Conservation (phyloP, 2,797 vertebrate species). For the Dryobates pubescens region DNA sequence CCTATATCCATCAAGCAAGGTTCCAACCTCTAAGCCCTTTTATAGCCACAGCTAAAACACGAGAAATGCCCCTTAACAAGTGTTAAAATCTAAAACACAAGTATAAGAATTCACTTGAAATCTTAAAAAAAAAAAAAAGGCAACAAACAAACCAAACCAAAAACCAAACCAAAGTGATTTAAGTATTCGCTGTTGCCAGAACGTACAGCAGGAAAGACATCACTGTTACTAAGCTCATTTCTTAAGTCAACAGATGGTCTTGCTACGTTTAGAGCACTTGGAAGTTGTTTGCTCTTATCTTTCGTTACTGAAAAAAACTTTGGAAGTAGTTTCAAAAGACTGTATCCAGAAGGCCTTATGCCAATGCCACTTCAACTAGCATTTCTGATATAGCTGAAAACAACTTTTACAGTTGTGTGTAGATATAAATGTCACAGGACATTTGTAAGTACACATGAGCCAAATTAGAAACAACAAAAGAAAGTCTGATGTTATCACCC, state of each 20-base stretch:
- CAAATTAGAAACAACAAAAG: background rate
- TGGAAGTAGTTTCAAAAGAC: background rate
- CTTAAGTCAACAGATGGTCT: conserved; percentile 18
- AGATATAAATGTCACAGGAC: background rate
- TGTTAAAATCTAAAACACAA: background rate
- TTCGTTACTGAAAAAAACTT: conserved; percentile 12
- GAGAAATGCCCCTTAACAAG: background rate
- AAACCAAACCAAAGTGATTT: too few species aligned
- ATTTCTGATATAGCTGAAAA: background rate
- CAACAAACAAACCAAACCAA: too few species aligned
- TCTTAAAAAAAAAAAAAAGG: background rate
- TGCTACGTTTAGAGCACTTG: conserved; percentile 8
- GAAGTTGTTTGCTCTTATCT: background rate
- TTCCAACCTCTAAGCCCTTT: background rate
- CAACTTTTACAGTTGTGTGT: background rate
- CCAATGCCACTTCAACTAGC: conserved; percentile 1
- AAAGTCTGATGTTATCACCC: background rate
- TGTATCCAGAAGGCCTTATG: background rate
- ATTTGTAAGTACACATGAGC: background rate
- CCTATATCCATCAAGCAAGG: background rate
- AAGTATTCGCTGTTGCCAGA: background rate
- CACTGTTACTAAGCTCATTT: background rate
- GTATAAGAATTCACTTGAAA: background rate
- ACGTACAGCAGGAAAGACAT: background rate
- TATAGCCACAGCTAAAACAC: background rate